A percentile compares a stretch with the other conserved stretches of the same genome.
Evolutionary conservation across 2,888 invertebrate species (phyloP).

Genomic region (Cosmia trapezina): DNA sequence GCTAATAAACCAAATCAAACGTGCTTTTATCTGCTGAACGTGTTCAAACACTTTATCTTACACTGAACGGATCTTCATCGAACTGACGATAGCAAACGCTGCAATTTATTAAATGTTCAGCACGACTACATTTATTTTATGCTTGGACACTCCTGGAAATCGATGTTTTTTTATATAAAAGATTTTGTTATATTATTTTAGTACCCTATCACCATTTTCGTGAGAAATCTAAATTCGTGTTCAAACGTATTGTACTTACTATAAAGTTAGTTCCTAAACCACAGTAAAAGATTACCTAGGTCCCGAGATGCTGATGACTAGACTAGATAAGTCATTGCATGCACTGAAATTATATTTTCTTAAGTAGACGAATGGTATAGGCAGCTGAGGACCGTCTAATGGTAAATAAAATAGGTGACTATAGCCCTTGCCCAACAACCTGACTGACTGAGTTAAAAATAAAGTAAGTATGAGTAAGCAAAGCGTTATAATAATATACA

Average conservation of each 20-base stretch:
- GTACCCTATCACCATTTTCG: conserved; percentile 35
- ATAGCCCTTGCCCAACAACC: not conserved
- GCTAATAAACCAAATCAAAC: conserved; percentile 50
- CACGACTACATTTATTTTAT: conserved; percentile 78
- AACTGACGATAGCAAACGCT: conserved; percentile 38
- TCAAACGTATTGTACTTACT: conserved; percentile 31
- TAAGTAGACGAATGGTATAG: conserved; percentile 27
- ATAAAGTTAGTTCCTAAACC: conserved; percentile 42
- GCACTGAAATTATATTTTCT: not conserved
- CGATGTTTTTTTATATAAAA: conserved; percentile 33
- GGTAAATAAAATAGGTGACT: not conserved
- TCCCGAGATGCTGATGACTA: conserved; percentile 12
- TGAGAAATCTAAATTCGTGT: conserved; percentile 30
- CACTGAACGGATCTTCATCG: conserved; percentile 49
- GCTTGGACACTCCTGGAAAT: conserved; percentile 80
- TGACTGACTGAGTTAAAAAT: conserved; percentile 2
- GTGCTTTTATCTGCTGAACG: conserved; percentile 47
- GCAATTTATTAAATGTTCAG: conserved; percentile 74
- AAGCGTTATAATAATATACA: conserved; percentile 47
- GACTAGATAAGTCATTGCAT: not conserved
- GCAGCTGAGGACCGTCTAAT: not conserved
- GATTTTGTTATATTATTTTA: not conserved
- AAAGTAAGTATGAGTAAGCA: conserved; percentile 44
- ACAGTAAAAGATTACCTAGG: conserved; percentile 31
- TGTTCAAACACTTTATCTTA: conserved; percentile 53